Evolutionary conservation across 2,113 vertebrate genomes (phyloP).

Genomic region (Nothocercus julius): DNA sequence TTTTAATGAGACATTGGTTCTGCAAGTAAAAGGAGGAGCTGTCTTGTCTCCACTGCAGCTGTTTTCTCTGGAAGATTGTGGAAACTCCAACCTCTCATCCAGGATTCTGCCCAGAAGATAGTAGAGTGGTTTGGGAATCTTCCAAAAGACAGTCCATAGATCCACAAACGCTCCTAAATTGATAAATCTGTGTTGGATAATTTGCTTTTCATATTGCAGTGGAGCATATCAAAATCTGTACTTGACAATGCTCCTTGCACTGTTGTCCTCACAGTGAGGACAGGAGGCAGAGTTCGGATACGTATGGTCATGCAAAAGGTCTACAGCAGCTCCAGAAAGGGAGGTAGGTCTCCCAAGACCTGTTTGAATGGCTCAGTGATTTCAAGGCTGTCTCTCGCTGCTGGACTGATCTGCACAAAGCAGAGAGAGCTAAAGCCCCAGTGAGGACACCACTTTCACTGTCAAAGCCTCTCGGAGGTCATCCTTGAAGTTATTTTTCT

Average conservation of each 20-base stretch:
- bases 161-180: background rate
- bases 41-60: background rate
- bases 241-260: background rate
- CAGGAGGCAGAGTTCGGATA: background rate
- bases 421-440: background rate
- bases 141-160: background rate
- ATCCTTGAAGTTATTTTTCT: background rate
- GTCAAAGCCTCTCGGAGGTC: background rate
- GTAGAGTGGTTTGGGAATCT: background rate
- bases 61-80: background rate
- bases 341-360: background rate
- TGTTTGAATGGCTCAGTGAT: background rate
- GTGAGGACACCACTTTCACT: background rate
- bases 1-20: background rate
- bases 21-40: background rate
- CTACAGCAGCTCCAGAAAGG: background rate
- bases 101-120: background rate
- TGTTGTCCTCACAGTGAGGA: background rate
- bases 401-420: background rate
- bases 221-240: background rate
- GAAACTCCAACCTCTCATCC: background rate
- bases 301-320: accelerated
- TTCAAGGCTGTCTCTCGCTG: background rate
- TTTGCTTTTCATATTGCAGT: background rate
- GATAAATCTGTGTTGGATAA: background rate